Percentiles rank a stretch among this genome's conserved stretches.
Evolutionary conservation across 2,888 invertebrate genomes (phyloP).

Genomic region (Scaptomyza tumidula): DNA sequence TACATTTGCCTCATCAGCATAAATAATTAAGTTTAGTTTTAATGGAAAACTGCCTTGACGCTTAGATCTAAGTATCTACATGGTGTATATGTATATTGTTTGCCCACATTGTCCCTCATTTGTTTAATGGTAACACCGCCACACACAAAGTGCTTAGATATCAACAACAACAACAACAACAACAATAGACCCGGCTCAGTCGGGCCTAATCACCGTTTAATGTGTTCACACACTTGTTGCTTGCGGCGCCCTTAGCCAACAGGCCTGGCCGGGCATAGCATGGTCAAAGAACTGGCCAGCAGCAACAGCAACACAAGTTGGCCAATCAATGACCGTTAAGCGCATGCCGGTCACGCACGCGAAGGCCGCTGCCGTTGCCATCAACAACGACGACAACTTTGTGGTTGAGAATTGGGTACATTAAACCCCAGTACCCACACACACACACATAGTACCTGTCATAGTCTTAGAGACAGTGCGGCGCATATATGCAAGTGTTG

Average conservation of each 20-base stretch:
- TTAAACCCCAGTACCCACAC: constrained; percentile 51
- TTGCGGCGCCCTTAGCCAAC: constrained; percentile 70
- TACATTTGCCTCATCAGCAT: neutral
- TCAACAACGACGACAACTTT: constrained; percentile 6
- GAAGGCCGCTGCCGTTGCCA: constrained; percentile 73
- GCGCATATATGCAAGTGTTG: constrained; percentile 35
- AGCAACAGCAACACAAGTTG: constrained; percentile 35
- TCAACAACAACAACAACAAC: constrained; percentile 7
- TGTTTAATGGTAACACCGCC: constrained; percentile 53
- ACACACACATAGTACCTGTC: constrained; percentile 3
- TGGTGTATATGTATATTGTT: constrained; percentile 17
- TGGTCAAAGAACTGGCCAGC: constrained; percentile 62
- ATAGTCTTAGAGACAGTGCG: constrained; percentile 34
- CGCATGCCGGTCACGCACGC: constrained; percentile 81
- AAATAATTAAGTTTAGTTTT: constrained; percentile 4
- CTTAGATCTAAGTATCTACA: constrained; percentile 19
- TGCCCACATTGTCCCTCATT: constrained; percentile 57
- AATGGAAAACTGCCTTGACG: constrained; percentile 7
- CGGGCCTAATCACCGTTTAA: constrained; percentile 74
- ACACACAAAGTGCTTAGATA: constrained; percentile 30
- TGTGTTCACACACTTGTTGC: constrained; percentile 78
- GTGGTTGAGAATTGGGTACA: constrained; percentile 64
- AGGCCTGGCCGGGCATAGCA: constrained; percentile 39
- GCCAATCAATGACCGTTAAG: constrained; percentile 77
- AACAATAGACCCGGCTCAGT: constrained; percentile 26